A percentile compares a stretch with the other conserved stretches of the same genome.
phyloP scores from a whole-genome alignment of 2,888 invertebrate genomes.

The Oscheius myriophilus region DNA sequence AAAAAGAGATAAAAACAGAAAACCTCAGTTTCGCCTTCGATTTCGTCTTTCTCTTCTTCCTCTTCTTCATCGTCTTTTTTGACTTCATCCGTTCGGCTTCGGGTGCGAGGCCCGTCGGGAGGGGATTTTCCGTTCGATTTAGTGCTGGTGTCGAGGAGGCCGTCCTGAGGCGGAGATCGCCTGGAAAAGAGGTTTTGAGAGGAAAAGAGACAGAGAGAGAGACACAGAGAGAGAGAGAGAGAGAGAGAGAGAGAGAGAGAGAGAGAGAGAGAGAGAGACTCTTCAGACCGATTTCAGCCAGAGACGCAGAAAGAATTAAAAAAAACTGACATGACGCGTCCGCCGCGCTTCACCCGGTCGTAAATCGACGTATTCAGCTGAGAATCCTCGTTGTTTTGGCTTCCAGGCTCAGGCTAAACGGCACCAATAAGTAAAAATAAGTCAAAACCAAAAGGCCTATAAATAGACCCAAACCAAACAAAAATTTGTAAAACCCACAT shows the following conservation, averaged over 20 bases:
- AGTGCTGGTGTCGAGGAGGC: neutral
- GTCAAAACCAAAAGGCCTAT: neutral
- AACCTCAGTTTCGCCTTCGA: conserved; percentile 20
- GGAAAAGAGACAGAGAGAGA: no score
- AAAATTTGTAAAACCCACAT: neutral
- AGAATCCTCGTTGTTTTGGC: conserved; percentile 4
- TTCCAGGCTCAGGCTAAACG: conserved; percentile 13
- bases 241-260: no score
- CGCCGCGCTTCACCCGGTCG: neutral
- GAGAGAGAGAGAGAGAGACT: no score
- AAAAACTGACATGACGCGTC: conserved; percentile 1
- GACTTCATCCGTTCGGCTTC: neutral
- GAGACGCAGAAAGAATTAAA: neutral
- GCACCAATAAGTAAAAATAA: neutral
- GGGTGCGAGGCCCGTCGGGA: neutral
- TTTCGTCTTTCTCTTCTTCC: conserved; percentile 25
- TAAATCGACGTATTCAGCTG: neutral
- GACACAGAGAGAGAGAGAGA: no score
- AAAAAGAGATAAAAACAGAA: neutral
- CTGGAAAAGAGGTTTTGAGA: no score
- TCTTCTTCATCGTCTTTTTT: conserved; percentile 13
- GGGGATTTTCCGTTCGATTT: neutral
- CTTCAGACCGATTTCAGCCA: no score
- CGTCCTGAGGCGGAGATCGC: no score
- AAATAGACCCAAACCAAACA: neutral